Percentiles rank a stretch among this genome's conserved stretches.
Evolutionary conservation across 2,797 vertebrate species (phyloP).

Genomic region (Tachyglossus aculeatus): DNA sequence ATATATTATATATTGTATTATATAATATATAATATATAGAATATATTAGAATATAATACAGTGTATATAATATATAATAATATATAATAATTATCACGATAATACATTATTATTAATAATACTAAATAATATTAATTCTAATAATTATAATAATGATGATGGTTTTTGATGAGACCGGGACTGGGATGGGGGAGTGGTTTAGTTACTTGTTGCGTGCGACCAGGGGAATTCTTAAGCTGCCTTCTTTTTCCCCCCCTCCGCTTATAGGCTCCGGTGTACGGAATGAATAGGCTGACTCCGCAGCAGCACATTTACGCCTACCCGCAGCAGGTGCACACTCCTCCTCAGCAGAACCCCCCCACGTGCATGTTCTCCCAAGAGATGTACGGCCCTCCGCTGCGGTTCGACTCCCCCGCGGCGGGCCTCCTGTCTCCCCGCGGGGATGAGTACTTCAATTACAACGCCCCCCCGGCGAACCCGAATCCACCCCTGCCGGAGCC

Average conservation of each 20-base stretch:
- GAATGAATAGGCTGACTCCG: conserved; percentile 89
- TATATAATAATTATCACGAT: no score
- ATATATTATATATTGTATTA: no score
- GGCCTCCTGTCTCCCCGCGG: conserved; percentile 89
- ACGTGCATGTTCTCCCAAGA: conserved; percentile 94
- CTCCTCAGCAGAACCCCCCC: conserved; percentile 87
- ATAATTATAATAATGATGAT: no score
- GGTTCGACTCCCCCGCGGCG: conserved; percentile 91
- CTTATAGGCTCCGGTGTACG: conserved; percentile 87
- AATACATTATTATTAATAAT: no score
- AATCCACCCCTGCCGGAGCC: conserved; percentile 94
- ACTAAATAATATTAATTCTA: no score
- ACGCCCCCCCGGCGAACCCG: conserved; percentile 82
- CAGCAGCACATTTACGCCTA: conserved; percentile 94
- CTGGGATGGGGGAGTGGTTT: no score
- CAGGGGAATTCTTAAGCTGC: conserved; percentile 5
- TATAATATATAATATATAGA: no score
- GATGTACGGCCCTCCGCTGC: conserved; percentile 84
- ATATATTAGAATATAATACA: no score
- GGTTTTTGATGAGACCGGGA: no score
- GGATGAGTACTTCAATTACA: conserved; percentile 91
- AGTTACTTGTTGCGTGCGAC: no score
- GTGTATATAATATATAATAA: no score
- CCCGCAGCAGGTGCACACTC: conserved; percentile 90
- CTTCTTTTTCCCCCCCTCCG: conserved; percentile 15